These are phyloP conservation scores for Porites rus DNA, from an alignment of 92 coral and sea anemone species.

Conservation along the genomic window DNA sequence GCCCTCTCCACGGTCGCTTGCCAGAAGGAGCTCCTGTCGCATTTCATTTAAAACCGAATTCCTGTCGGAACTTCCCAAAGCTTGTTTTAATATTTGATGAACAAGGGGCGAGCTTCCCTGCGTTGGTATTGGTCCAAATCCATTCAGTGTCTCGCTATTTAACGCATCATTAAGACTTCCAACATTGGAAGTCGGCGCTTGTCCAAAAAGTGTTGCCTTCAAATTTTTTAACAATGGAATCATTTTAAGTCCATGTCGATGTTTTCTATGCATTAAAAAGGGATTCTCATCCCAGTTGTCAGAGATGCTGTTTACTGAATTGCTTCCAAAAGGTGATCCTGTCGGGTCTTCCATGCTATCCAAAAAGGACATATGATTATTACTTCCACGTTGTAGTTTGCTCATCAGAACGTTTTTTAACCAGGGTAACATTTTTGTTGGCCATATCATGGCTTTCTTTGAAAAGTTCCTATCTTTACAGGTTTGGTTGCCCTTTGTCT, in stretches of 20 bases:
- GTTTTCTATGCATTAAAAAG: constrained; percentile 12
- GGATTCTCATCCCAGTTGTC: constrained; percentile 73
- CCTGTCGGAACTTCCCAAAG: constrained; percentile 84
- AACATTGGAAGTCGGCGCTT: constrained; percentile 29
- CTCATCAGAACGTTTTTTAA: constrained; percentile 70
- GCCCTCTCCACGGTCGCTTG: constrained; percentile 71
- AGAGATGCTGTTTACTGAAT: background rate
- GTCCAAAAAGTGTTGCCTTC: constrained; percentile 59
- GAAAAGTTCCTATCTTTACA: constrained; percentile 49
- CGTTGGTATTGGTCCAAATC: constrained; percentile 57
- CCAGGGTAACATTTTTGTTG: constrained; percentile 89
- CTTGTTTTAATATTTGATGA: constrained; percentile 73
- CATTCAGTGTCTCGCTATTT: constrained; percentile 53
- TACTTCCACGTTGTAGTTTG: constrained; percentile 57
- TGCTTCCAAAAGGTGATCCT: constrained; percentile 8
- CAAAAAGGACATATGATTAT: constrained; percentile 57
- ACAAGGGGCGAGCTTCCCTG: constrained; percentile 53
- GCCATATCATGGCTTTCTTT: constrained; percentile 96
- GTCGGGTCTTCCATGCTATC: constrained; percentile 66
- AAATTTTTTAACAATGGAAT: constrained; percentile 76
- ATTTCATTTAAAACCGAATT: constrained; percentile 85
- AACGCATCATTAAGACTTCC: constrained; percentile 57
- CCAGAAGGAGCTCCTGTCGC: constrained; percentile 84
- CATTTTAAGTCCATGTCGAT: constrained; percentile 62
- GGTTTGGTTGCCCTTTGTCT: constrained; percentile 10